Evolutionary conservation across 2,797 vertebrate genomes (phyloP).

Genomic region (Atherinosoma microstoma): DNA sequence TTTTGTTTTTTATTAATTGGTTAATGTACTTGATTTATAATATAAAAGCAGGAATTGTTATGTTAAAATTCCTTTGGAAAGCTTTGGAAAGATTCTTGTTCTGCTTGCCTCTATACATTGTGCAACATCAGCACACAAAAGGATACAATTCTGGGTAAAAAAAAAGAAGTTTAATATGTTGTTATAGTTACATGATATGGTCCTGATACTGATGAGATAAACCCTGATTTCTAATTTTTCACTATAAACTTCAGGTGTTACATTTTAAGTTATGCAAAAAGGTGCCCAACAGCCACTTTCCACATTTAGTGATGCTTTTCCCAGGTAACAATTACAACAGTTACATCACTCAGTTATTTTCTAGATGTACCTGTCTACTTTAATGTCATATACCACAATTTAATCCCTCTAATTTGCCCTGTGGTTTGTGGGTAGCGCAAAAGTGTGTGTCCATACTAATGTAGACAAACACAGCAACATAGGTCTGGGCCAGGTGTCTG

Average conservation of each 20-base stretch:
- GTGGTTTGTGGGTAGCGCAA: conserved; percentile 32
- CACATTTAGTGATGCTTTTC: conserved; percentile 1
- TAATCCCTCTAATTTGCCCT: conserved; percentile 52
- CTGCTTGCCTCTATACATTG: not conserved
- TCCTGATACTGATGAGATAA: not conserved
- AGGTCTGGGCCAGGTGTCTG: not conserved
- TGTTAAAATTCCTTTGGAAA: not conserved
- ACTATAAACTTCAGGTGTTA: not conserved
- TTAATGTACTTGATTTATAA: not conserved
- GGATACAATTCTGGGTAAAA: not conserved
- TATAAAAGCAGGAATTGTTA: not conserved
- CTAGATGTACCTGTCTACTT: conserved; percentile 33
- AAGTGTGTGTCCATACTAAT: conserved; percentile 37
- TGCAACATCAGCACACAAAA: not conserved
- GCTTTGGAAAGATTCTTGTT: not conserved
- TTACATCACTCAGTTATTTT: conserved; percentile 28
- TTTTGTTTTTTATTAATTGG: not conserved
- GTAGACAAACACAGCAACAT: conserved; percentile 12
- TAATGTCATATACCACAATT: conserved; percentile 43
- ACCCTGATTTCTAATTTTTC: not conserved
- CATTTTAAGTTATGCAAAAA: not conserved
- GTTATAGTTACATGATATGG: too few species aligned
- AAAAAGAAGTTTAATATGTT: not conserved
- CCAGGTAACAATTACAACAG: conserved; percentile 28
- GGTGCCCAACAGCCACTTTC: not conserved